phyloP scores from a whole-genome alignment of 2,113 vertebrate genomes.

The Patagioenas fasciata region DNA sequence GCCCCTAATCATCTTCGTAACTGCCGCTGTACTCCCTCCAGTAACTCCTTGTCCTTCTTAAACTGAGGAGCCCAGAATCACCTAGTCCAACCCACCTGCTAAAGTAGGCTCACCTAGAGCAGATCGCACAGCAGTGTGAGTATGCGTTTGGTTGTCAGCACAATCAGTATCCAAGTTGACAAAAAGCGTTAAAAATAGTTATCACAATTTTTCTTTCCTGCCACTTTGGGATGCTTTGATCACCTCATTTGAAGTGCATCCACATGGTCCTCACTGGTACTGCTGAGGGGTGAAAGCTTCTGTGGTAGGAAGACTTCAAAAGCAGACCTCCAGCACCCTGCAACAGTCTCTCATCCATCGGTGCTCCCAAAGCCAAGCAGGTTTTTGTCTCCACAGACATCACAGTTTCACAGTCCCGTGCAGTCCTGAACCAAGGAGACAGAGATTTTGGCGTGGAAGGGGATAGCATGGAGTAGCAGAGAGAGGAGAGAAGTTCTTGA shows the following conservation, averaged over 20 bases:
- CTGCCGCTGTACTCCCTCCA: too few relatives aligned
- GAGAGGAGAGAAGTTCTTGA: not conserved
- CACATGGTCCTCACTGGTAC: fast-evolving
- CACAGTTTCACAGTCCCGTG: not conserved
- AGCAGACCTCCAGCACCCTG: not conserved
- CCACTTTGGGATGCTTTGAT: not conserved
- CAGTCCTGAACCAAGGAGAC: not conserved
- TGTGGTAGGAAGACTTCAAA: fast-evolving
- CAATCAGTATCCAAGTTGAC: fast-evolving
- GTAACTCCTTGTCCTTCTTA: too few relatives aligned
- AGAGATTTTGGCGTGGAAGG: not conserved
- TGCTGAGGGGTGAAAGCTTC: not conserved
- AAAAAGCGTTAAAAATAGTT: not conserved
- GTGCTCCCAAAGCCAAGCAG: not conserved
- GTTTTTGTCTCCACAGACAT: not conserved
- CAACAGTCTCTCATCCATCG: fast-evolving
- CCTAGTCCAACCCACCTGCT: too few relatives aligned
- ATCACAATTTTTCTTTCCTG: not conserved
- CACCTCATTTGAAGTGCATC: fast-evolving
- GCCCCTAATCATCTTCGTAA: too few relatives aligned
- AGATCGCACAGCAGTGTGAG: too few relatives aligned
- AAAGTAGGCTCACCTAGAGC: too few relatives aligned
- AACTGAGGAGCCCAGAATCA: too few relatives aligned
- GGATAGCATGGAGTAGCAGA: fast-evolving
- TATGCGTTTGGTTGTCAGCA: fast-evolving